Base-by-base conservation (phyloP, 2,113 vertebrate genomes). In the Tretioscincus oriximinensis region DNA sequence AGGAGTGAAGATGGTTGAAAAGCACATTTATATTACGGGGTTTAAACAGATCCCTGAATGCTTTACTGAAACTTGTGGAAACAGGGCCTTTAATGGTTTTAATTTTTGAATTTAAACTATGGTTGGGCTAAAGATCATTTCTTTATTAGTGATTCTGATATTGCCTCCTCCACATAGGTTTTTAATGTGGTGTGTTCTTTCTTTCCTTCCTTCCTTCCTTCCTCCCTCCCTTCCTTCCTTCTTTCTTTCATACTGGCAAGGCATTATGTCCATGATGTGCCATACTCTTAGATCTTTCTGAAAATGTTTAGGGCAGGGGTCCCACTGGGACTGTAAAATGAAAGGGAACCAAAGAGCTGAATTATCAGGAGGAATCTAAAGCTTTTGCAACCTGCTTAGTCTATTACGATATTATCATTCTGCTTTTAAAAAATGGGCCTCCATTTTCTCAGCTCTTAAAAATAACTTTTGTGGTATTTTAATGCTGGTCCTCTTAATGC, bases 401-500 rank as follows among this genome's bases (percentile, higher is more conserved):
- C 76, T 90, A 76, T 81, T 67, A 75, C 41, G 49, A 82, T 87
- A 88, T 85, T 92, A 89, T 88, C 91, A 86, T 87, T 90, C 90
- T 92, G 90, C 54, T 58, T 58, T 75, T 60, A 76, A 76, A 68
- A 90, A 93, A 91, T 90, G 88, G 80, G 77, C 84, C 81, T 91
- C 91, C 89, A 87, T 92, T 93, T 95, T 92, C 93, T 89, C 80
- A 83, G 88, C 89, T 93, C 86, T 94, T 95, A 93, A 93, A 94
- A 94, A 92, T 89, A 90, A 81, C 72, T 84, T 41, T 92, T 92
- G 90, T 85, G 91, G 91, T 94, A 90, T 96, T 95, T 95, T 95
- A 95, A 95, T 95, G 94, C 92, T 87, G 93, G 89, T 89, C 92
- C 91, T 95, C 94, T 94, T 95, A 96, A 95, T 96, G 93, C 95